Evolutionary conservation across 2,888 invertebrate genomes (phyloP).

Genomic region (Ommatoiulus sabulosus): DNA sequence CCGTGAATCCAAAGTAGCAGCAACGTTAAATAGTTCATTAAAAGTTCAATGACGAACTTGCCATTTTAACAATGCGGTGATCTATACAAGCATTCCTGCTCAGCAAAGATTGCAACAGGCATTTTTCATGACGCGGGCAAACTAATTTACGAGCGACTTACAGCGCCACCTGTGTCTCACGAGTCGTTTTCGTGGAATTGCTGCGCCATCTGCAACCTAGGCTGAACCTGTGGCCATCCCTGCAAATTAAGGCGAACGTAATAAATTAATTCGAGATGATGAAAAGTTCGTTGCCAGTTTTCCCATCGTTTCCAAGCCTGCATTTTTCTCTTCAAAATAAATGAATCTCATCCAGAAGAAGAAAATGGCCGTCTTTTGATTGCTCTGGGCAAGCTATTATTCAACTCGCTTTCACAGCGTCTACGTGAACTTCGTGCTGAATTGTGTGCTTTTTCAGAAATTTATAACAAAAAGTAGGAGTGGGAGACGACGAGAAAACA

Average conservation of each 20-base stretch:
- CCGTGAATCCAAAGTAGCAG: too few species aligned
- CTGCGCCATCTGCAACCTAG: not conserved
- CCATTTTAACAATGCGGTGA: too few species aligned
- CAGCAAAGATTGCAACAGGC: too few species aligned
- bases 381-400: not conserved
- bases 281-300: not conserved
- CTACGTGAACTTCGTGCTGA: not conserved
- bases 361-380: conserved; percentile 9
- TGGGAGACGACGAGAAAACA: not conserved
- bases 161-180: not conserved
- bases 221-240: not conserved
- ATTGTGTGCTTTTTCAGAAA: conserved; percentile 41
- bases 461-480: conserved; percentile 10
- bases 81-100: too few species aligned
- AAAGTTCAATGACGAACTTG: too few species aligned
- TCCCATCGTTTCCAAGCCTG: not conserved
- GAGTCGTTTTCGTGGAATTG: not conserved
- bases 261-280: not conserved
- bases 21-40: too few species aligned
- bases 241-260: not conserved
- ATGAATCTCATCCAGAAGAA: not conserved
- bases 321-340: conserved; percentile 15
- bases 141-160: not conserved
- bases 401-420: not conserved
- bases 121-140: too few species aligned